Evolutionary conservation across 2,797 vertebrate genomes (phyloP).

Genomic region (Sparus aurata): DNA sequence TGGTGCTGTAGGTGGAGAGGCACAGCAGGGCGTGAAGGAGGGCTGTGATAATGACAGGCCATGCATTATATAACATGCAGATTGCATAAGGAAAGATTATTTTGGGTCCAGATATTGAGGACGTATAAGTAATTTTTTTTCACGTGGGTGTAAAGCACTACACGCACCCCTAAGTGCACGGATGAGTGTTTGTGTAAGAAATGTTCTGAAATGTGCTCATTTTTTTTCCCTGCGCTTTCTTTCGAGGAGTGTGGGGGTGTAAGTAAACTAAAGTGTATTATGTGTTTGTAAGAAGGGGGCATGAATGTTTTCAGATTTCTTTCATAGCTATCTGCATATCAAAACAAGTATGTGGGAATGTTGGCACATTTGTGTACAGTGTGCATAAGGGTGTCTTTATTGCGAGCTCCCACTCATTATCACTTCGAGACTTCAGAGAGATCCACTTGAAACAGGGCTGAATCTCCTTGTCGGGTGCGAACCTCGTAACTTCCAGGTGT

Average conservation of each 20-base stretch:
- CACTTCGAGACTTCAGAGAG: constrained; percentile 75
- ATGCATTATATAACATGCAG: constrained; percentile 84
- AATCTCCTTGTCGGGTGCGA: constrained; percentile 41
- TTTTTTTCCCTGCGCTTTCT: constrained; percentile 49
- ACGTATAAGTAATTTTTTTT: constrained; percentile 74
- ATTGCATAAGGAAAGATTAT: constrained; percentile 85
- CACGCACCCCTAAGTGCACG: constrained; percentile 43
- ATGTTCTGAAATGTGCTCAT: constrained; percentile 63
- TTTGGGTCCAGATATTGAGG: constrained; percentile 80
- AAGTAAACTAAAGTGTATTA: constrained; percentile 73
- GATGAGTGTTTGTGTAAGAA: constrained; percentile 58
- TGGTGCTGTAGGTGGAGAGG: constrained; percentile 79
- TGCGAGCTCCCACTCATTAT: constrained; percentile 78
- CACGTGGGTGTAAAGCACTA: constrained; percentile 65
- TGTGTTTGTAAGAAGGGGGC: constrained; percentile 75
- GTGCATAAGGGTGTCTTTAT: constrained; percentile 73
- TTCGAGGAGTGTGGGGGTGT: constrained; percentile 74
- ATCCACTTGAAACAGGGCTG: constrained; percentile 57
- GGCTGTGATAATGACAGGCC: constrained; percentile 84
- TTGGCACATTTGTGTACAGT: constrained; percentile 70
- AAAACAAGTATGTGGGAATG: constrained; percentile 81
- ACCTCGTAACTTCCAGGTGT: constrained; percentile 52
- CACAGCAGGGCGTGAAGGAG: constrained; percentile 80
- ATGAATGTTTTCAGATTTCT: constrained; percentile 77
- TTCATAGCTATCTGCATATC: constrained; percentile 79